phyloP scores from a whole-genome alignment of 92 coral and sea anemone genomes.

The Hydrozoanthus gracilis region DNA sequence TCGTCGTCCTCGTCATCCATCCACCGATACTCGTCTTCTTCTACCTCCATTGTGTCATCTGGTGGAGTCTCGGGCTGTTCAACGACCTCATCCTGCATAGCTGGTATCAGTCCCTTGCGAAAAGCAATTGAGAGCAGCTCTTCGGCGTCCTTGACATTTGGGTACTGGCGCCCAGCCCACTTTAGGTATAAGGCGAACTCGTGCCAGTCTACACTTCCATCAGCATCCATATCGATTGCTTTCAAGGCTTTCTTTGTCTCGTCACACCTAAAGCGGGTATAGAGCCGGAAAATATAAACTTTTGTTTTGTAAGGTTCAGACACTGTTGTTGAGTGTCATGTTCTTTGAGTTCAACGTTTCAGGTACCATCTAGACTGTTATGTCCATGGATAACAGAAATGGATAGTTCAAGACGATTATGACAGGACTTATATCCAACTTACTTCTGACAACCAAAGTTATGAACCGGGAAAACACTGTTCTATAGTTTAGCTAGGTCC shows the following conservation, averaged over 20 bases:
- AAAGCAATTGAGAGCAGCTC: slow-evolving; percentile 69
- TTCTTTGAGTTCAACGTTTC: no score
- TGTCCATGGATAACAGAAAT: no score
- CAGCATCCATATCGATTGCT: slow-evolving; percentile 81
- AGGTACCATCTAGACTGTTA: no score
- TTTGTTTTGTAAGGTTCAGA: background rate
- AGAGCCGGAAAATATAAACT: background rate
- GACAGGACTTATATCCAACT: no score
- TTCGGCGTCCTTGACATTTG: slow-evolving; percentile 63
- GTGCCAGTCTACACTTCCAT: slow-evolving; percentile 78
- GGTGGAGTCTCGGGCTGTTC: slow-evolving; percentile 1
- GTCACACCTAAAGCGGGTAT: slow-evolving; percentile 58
- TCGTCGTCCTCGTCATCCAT: slow-evolving; percentile 1
- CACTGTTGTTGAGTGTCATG: no score
- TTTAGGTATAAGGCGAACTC: slow-evolving; percentile 82
- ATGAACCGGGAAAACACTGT: no score
- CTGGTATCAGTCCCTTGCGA: slow-evolving; percentile 84
- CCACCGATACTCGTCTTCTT: background rate
- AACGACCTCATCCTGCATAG: slow-evolving; percentile 77
- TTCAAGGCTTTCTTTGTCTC: slow-evolving; percentile 69
- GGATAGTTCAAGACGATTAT: no score
- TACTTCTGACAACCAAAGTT: no score
- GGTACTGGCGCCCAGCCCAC: slow-evolving; percentile 86
- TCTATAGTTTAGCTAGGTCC: background rate
- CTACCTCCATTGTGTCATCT: background rate